Evolutionary conservation across 2,888 invertebrate species (phyloP).

Genomic region (Yponomeuta sedellus): DNA sequence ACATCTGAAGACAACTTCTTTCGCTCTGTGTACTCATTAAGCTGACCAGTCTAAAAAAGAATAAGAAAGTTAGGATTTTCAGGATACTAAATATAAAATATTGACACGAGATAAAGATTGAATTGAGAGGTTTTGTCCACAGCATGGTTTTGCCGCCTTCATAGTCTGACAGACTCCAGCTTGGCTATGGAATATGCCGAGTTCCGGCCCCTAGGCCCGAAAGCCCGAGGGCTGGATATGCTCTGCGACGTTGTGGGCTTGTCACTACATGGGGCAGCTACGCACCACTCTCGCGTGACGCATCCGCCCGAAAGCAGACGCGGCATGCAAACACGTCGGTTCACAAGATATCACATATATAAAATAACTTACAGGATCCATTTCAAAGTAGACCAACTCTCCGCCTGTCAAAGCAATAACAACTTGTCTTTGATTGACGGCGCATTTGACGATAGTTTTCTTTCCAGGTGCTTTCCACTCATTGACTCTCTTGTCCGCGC

Average conservation of each 20-base stretch:
- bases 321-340: conserved; percentile 55
- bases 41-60: conserved; percentile 89
- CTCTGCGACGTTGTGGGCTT: conserved; percentile 80
- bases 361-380: conserved; percentile 92
- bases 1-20: conserved; percentile 98
- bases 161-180: conserved; percentile 81
- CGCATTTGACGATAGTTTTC: conserved; percentile 97
- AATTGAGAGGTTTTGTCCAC: conserved; percentile 60
- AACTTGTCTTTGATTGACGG: conserved; percentile 98
- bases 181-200: conserved; percentile 86
- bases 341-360: neutral
- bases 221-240: conserved; percentile 65
- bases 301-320: conserved; percentile 42
- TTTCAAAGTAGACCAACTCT: conserved; percentile 99
- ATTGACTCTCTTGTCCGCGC: conserved; percentile 98
- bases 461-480: conserved; percentile 99
- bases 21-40: conserved; percentile 98
- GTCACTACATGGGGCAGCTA: conserved; percentile 74
- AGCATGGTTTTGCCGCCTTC: conserved; percentile 84
- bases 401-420: conserved; percentile 98
- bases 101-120: conserved; percentile 18
- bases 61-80: conserved; percentile 20
- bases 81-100: too few relatives aligned
- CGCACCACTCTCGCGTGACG: conserved; percentile 54
- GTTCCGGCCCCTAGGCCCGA: conserved; percentile 66